Evolutionary conservation across 2,113 vertebrate genomes (phyloP), one percentile per base, ranked within the genome.

Genomic region (Zosterops hypoxanthus): DNA sequence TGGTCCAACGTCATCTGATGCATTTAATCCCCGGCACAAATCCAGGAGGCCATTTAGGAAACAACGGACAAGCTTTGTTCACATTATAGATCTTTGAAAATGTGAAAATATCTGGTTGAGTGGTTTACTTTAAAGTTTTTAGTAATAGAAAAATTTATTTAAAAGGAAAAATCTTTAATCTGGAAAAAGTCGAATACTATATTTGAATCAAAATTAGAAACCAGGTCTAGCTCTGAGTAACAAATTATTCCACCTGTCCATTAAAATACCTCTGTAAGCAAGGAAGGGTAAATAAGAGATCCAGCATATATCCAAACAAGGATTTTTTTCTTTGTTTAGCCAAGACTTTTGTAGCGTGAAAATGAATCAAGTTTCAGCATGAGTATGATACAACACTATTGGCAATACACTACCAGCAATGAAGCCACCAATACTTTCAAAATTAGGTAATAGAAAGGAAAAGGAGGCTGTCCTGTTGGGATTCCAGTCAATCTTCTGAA

Each of bases 1-100:
- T 57, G 55, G 39, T 31, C 64, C 55, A 76, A 49, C 0, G 0
- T 76, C 81, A 84, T 79, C 52, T 11, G 13, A 52, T 87, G 57
- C 61, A 75, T 66, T 95, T 94, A 93, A 83, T 80, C 28, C n/a
- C 15, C 82, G 87, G 83, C 66, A 90, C 91, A 94, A 96, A 71
- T 75, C 71, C 82, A 95, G 66, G 24, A 96, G 31, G 6, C 50
- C 71, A 86, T 81, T 94, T 90, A 94, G 84, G 77, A 49, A 78
- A 94, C 41, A 78, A 77, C 0, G 1, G 25, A 21, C 21, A 93
- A 68, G 14, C 68, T 88, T 71, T 87, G 33, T 71, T 78, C 42
- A 36, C 39, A 31, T 87, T 85, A 77, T 28, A 72, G 63, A 69
- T 86, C 39, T 73, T 50, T 78, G 55, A 75, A 57, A 50, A 82